Conservation (phyloP, 92 coral and sea anemone genomes). For the Metridium senile region DNA sequence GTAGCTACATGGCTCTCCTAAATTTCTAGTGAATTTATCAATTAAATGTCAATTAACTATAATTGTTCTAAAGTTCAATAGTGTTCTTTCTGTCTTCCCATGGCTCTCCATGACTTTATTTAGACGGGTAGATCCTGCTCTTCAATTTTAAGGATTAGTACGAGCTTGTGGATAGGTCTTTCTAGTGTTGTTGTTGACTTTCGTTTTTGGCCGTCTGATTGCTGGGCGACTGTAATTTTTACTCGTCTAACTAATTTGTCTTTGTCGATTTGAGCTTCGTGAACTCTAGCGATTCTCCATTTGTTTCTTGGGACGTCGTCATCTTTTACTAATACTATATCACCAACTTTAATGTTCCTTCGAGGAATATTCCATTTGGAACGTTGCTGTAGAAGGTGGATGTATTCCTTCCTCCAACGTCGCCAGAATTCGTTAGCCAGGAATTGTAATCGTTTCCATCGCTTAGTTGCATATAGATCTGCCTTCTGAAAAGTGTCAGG, state of each 20-base stretch:
- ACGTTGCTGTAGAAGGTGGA: background rate
- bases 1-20: constrained; percentile 6
- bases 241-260: background rate
- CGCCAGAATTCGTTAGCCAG: constrained; percentile 14
- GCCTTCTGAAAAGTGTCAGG: background rate
- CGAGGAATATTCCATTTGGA: background rate
- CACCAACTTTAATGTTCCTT: constrained; percentile 1
- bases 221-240: too few species aligned
- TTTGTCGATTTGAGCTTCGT: background rate
- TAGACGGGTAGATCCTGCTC: too few species aligned
- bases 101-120: background rate
- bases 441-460: background rate
- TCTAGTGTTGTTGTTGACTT: too few species aligned
- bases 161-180: too few species aligned
- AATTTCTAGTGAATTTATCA: background rate
- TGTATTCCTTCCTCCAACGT: background rate
- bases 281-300: background rate
- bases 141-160: too few species aligned
- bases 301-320: constrained; percentile 4
- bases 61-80: too few species aligned
- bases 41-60: background rate
- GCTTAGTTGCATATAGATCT: background rate
- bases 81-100: too few species aligned
- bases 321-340: background rate
- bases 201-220: too few species aligned